Evolutionary conservation across 2,797 vertebrate species (phyloP), one percentile per base, ranked within the genome.

Genomic region (Pseudomugil gertrudae): DNA sequence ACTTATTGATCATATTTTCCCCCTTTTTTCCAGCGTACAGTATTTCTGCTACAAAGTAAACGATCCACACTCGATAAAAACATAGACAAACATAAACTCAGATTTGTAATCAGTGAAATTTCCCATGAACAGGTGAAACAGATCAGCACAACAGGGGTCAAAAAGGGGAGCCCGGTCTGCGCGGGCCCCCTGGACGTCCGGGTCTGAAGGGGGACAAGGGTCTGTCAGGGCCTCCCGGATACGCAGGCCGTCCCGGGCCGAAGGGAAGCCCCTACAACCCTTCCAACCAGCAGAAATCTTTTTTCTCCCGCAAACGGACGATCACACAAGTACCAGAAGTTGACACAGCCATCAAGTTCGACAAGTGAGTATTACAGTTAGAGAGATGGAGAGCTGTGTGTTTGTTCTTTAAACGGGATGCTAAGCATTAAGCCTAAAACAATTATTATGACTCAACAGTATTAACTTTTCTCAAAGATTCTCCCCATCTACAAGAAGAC

Each of bases 131-230:
- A 91, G 88, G 90, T 64, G 87, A 89, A 13, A 1, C 15, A 15
- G 30, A 11, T 14, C n/a, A 29, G 3, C 21, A 67, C 0, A 1
- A 43, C 30, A 60, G 4, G 14, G 86, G 76, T 13, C 47, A 47
- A 43, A 87, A 76, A 51, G 88, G 90, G 17, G 1, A 0, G 0
- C 2, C 3, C 1, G 90, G 90, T 45, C 0, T 3, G 4, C 1
- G 0, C 1, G 90, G 90, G 0, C 81, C 78, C 8, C 75, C 82
- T 1, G 90, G 88, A 24, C 79, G 87, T 7, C 35, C 84, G 0
- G 89, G 89, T 2, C 0, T 77, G 24, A 91, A 89, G 63, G 89
- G 89, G 13, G 84, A 90, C 0, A 0, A 0, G 0, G 90, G 90
- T 21, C 1, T 45, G 0, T 9, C 3, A 0, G 90, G 90, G 0